Percentiles rank a stretch among this genome's conserved stretches.
Conservation (phyloP, 1,140 invertebrate genomes). For the Sinella curviseta region DNA sequence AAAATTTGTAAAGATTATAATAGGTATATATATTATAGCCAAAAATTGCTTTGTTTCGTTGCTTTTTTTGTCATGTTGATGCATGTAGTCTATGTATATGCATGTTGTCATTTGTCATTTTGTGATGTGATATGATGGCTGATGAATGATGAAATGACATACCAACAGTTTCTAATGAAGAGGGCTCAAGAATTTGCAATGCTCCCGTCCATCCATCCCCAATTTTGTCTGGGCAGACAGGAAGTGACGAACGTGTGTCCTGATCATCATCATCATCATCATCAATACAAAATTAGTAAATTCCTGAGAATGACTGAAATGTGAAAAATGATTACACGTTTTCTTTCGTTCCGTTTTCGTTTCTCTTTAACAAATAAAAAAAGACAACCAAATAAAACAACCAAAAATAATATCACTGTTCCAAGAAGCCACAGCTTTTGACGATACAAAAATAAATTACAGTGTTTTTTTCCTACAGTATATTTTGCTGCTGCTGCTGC, state of each 20-base stretch:
- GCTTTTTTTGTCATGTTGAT: neutral
- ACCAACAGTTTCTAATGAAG: slow-evolving; percentile 26
- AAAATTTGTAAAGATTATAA: too few relatives aligned
- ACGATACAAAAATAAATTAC: too few relatives aligned
- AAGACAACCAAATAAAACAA: neutral
- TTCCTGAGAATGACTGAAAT: neutral
- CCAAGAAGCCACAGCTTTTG: too few relatives aligned
- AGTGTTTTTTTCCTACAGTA: too few relatives aligned
- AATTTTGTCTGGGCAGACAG: slow-evolving; percentile 23
- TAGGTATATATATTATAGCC: too few relatives aligned
- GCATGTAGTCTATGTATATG: neutral
- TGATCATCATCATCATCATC: neutral
- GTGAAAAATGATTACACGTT: neutral
- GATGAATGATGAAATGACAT: slow-evolving; percentile 4
- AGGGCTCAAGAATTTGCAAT: slow-evolving; percentile 21
- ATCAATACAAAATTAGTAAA: neutral
- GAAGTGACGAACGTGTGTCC: slow-evolving; percentile 17
- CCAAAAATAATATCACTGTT: too few relatives aligned
- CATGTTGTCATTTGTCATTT: neutral
- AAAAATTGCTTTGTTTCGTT: too few relatives aligned
- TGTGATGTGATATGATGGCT: too few relatives aligned
- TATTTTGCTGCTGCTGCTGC: too few relatives aligned
- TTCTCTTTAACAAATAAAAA: too few relatives aligned
- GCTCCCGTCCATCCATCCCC: slow-evolving; percentile 10
- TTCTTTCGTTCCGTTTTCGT: neutral